Conservation (phyloP, 2,797 vertebrate genomes). For the Sternotherus odoratus region DNA sequence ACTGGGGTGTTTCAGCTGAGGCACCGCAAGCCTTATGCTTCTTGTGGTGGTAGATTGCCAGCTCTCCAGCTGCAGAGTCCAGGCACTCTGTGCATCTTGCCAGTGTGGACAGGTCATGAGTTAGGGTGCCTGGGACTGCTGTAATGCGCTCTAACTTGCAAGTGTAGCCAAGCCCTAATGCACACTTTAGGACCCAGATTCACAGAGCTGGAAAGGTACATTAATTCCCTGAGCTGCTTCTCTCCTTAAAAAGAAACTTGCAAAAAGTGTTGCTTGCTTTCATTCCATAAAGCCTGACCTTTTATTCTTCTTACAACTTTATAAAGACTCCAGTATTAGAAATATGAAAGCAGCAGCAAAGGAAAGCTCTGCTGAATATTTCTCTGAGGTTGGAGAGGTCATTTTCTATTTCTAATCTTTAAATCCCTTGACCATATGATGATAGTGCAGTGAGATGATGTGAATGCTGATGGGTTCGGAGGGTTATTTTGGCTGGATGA, state of each 20-base stretch:
- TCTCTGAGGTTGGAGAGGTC: background rate
- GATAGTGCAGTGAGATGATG: background rate
- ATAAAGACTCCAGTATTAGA: background rate
- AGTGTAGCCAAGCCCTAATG: background rate
- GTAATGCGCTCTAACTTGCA: too few relatives aligned
- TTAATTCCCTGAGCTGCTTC: background rate
- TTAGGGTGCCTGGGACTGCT: too few relatives aligned
- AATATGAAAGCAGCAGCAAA: background rate
- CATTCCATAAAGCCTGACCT: background rate
- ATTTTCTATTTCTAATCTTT: background rate
- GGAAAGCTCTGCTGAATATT: background rate
- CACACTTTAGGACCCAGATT: background rate
- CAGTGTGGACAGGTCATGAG: too few relatives aligned
- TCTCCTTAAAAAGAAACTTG: background rate
- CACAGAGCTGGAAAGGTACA: background rate
- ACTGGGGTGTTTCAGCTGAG: too few relatives aligned
- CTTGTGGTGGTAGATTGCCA: too few relatives aligned
- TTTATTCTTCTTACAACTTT: conserved; percentile 45
- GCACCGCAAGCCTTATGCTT: too few relatives aligned
- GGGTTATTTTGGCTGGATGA: background rate
- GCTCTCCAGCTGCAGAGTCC: too few relatives aligned
- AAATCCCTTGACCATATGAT: background rate
- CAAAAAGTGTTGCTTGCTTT: background rate
- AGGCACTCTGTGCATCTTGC: too few relatives aligned
- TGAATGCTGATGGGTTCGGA: background rate